Evolutionary conservation across 2,797 vertebrate species (phyloP).

Genomic region (Syngnathus acus): DNA sequence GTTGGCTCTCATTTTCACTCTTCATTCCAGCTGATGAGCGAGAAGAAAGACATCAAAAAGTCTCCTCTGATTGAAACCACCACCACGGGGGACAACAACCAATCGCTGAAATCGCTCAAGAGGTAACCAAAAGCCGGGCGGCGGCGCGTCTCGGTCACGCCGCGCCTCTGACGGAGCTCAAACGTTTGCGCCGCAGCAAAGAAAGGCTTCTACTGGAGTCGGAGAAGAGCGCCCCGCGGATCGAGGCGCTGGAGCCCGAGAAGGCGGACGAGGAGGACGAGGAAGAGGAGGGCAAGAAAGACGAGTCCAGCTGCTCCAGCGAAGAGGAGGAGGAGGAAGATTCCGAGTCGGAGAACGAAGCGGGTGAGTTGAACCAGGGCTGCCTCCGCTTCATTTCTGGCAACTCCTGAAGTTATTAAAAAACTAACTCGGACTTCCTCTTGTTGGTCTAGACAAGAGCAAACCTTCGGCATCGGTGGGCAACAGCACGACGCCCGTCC

Average conservation of each 20-base stretch:
- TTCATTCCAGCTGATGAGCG: slow-evolving; percentile 79
- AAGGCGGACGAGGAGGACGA: slow-evolving; percentile 94
- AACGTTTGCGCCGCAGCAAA: slow-evolving; percentile 69
- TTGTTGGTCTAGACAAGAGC: slow-evolving; percentile 75
- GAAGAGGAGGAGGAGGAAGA: slow-evolving; percentile 98
- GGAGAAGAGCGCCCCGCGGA: slow-evolving; percentile 83
- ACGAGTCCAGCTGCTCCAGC: slow-evolving; percentile 98
- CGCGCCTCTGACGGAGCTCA: background rate
- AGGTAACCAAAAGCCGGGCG: slow-evolving; percentile 65
- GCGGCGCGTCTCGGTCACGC: background rate
- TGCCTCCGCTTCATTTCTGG: background rate
- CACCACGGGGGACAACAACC: slow-evolving; percentile 91
- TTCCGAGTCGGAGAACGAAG: slow-evolving; percentile 94
- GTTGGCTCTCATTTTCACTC: slow-evolving; percentile 2
- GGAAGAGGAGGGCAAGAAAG: slow-evolving; percentile 94
- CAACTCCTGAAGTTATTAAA: too few relatives aligned
- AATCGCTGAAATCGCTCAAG: slow-evolving; percentile 86
- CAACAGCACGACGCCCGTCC: slow-evolving; percentile 70
- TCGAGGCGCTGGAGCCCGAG: slow-evolving; percentile 90
- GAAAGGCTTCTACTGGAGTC: slow-evolving; percentile 89
- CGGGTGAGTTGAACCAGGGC: slow-evolving; percentile 62
- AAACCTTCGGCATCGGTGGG: slow-evolving; percentile 77
- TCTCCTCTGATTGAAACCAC: slow-evolving; percentile 93
- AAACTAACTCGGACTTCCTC: background rate
- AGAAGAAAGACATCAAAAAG: slow-evolving; percentile 89